phyloP scores from a whole-genome alignment of 2,888 invertebrate species.

The Notodonta ziczac region DNA sequence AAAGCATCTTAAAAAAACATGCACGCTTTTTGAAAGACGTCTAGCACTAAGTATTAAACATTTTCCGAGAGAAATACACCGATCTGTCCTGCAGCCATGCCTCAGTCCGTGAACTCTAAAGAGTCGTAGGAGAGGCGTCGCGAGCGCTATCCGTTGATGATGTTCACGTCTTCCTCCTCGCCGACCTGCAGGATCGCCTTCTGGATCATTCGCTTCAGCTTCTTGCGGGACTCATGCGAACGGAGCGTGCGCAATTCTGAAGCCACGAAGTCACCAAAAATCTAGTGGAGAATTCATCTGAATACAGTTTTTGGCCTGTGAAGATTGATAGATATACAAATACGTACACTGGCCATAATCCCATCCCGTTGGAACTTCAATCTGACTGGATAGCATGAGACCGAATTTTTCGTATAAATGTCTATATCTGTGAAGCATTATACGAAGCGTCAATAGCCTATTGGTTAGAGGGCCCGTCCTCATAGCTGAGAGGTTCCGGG shows the following conservation, averaged over 20 bases:
- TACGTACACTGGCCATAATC: too few species aligned
- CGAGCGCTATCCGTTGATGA: conserved; percentile 46
- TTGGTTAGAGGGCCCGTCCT: too few species aligned
- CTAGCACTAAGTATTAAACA: too few species aligned
- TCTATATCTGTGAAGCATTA: too few species aligned
- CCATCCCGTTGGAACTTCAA: too few species aligned
- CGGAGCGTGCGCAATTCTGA: conserved; percentile 73
- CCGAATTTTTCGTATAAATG: too few species aligned
- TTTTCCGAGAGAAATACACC: conserved; percentile 6
- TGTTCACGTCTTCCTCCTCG: conserved; percentile 68
- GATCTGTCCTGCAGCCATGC: conserved; percentile 22
- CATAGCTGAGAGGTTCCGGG: too few species aligned
- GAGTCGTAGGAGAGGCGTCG: conserved; percentile 45
- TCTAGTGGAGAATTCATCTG: conserved; percentile 42
- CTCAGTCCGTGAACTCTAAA: conserved; percentile 31
- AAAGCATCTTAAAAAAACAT: too few species aligned
- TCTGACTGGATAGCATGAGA: too few species aligned
- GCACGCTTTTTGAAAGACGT: too few species aligned
- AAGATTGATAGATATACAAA: too few species aligned
- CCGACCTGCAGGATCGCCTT: conserved; percentile 72
- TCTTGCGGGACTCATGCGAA: conserved; percentile 65
- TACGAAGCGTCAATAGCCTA: too few species aligned
- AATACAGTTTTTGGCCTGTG: not conserved
- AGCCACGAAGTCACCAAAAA: conserved; percentile 80
- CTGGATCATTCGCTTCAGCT: conserved; percentile 72